Base-by-base conservation (phyloP, 2,888 invertebrate species). In the Drosophila leonis region DNA sequence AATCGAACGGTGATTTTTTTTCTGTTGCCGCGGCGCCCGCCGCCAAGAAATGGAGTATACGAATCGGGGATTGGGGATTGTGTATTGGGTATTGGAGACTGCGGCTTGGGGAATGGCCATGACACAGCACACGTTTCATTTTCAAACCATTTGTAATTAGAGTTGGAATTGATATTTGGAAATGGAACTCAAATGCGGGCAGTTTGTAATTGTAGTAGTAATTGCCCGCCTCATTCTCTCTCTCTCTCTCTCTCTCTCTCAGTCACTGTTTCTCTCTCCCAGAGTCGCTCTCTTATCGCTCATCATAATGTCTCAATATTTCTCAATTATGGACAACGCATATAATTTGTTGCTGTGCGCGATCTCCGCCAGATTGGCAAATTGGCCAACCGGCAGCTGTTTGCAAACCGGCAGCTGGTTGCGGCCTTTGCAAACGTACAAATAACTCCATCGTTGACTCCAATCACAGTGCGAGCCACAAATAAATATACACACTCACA, bases 361-460 rank as follows among this genome's bases (percentile, higher is more conserved):
- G 78, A 82, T 83, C 84, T 78, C 73, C 55, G 52, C 41, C 57
- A 65, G 65, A 56, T 65, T 54, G 55, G 57, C 60, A 70, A 65
- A 67, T 61, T 65, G 41, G 61, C 72, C 59, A 57, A 67, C 44
- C 61, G 57, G 72, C 76, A 78, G 74, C 78, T 78, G 67, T 48
- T 48, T 56, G n/a, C 52, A 59, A 55, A 68, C 48, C 65, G 48
- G 71, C 65, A 46, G 51, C 60, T 29, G 60, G 57, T 57, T 69
- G 51, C 52, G 72, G 82, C 49, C 51, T 54, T 64, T 63, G 81
- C 89, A 87, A 89, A 83, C 80, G 82, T 78, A 89, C 88, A 90
- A 90, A 90, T 90, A 88, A 90, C 90, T 89, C 86, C 90, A 89
- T 89, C 90, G 88, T 90, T 88, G 88, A 88, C 88, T 88, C 90